These are phyloP conservation scores for Echinops telfairi DNA, from an alignment of 2,113 vertebrate species.

Conservation along the genomic window DNA sequence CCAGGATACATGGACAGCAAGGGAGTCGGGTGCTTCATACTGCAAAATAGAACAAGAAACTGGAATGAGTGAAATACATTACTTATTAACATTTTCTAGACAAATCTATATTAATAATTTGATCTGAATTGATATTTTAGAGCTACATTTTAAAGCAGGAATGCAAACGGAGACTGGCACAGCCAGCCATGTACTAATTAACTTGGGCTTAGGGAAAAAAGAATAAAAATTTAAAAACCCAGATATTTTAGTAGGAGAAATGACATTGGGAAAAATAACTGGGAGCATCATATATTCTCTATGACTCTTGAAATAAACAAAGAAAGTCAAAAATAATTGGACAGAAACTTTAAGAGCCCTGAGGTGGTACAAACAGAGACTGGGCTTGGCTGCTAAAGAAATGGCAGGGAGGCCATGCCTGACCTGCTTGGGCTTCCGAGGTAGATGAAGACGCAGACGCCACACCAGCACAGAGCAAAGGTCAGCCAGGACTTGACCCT, in stretches of 20 bases:
- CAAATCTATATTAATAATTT: background rate
- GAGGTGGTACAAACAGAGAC: too few relatives aligned
- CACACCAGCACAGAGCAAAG: too few relatives aligned
- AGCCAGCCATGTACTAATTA: background rate
- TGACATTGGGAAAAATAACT: background rate
- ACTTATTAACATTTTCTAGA: background rate
- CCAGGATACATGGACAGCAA: background rate
- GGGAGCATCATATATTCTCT: background rate
- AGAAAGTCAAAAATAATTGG: background rate
- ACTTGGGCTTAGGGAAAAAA: background rate
- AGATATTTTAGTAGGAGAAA: background rate
- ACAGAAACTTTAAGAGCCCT: background rate
- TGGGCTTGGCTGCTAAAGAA: too few relatives aligned
- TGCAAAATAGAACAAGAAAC: background rate
- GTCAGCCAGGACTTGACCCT: too few relatives aligned
- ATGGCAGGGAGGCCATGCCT: too few relatives aligned
- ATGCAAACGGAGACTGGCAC: background rate
- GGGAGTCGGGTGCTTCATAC: background rate
- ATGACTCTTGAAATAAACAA: background rate
- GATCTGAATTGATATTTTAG: background rate
- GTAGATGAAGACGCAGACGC: too few relatives aligned
- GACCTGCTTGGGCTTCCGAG: too few relatives aligned
- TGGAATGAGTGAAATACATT: background rate
- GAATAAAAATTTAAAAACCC: background rate
- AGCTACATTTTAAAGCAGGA: background rate